Conservation (phyloP, 2,797 vertebrate genomes). For the Betta splendens region DNA sequence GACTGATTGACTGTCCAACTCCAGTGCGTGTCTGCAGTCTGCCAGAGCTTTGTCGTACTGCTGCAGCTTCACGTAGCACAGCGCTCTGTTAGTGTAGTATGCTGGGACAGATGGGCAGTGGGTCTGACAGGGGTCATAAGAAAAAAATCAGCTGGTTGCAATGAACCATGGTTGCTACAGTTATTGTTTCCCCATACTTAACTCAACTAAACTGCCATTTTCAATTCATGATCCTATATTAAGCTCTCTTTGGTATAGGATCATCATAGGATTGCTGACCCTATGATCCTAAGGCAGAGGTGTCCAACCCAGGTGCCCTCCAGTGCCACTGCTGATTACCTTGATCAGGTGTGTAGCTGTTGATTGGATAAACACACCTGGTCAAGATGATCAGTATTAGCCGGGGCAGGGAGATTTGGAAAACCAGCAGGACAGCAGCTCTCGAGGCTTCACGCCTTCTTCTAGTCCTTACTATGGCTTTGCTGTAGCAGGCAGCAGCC, state of each 20-base stretch:
- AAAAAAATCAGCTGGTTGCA: background rate
- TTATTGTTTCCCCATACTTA: background rate
- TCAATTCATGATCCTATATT: background rate
- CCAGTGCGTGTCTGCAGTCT: conserved; percentile 90
- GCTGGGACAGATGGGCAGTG: conserved; percentile 90
- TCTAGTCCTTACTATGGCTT: conserved; percentile 82
- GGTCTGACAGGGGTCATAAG: conserved; percentile 43
- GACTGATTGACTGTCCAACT: conserved; percentile 91
- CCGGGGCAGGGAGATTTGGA: no score
- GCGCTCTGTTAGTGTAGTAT: conserved; percentile 92
- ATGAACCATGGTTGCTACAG: background rate
- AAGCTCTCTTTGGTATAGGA: no score
- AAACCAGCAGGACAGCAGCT: no score
- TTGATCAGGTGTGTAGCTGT: no score
- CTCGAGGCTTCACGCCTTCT: no score
- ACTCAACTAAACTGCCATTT: background rate
- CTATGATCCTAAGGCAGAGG: no score
- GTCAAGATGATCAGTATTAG: no score
- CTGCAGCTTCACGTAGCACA: conserved; percentile 95
- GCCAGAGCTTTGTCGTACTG: conserved; percentile 89
- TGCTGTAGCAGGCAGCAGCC: conserved; percentile 90
- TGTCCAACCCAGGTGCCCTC: no score
- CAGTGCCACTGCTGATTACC: no score
- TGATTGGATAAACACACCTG: no score
- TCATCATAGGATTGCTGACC: no score